Percentiles rank a stretch among this genome's conserved stretches.
Conservation (phyloP, 1,140 invertebrate genomes). For the Tetraneura akinire region DNA sequence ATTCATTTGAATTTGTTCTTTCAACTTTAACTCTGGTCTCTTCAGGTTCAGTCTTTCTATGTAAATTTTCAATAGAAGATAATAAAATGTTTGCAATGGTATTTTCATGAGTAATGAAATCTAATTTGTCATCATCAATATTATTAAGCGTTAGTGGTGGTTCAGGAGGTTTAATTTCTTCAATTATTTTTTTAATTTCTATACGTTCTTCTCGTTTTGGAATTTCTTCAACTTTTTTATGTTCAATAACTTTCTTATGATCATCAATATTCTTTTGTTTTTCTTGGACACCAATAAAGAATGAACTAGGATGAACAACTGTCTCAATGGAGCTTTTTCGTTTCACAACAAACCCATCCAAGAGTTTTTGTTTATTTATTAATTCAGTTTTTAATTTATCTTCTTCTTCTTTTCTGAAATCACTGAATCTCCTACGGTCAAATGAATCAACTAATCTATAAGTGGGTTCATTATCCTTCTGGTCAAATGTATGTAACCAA, state of each 20-base stretch:
- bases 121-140: slow-evolving; percentile 39
- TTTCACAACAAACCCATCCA: slow-evolving; percentile 45
- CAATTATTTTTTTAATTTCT: slow-evolving; percentile 52
- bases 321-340: slow-evolving; percentile 28
- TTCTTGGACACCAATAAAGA: slow-evolving; percentile 39
- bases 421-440: slow-evolving; percentile 35
- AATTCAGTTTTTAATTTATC: slow-evolving; percentile 42
- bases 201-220: slow-evolving; percentile 35
- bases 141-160: slow-evolving; percentile 30
- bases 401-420: slow-evolving; percentile 45
- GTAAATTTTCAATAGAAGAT: slow-evolving; percentile 35
- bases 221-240: slow-evolving; percentile 48
- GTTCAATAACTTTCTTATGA: slow-evolving; percentile 41
- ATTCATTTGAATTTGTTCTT: slow-evolving; percentile 42
- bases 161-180: slow-evolving; percentile 51
- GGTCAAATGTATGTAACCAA: slow-evolving; percentile 44
- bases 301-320: slow-evolving; percentile 16
- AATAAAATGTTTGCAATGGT: slow-evolving; percentile 40
- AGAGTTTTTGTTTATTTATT: slow-evolving; percentile 44
- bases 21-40: slow-evolving; percentile 42
- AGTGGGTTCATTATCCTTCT: slow-evolving; percentile 36
- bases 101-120: slow-evolving; percentile 39
- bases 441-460: slow-evolving; percentile 18
- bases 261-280: slow-evolving; percentile 45
- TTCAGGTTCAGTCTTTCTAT: slow-evolving; percentile 37